phyloP scores from a whole-genome alignment of 2,888 invertebrate genomes.

The Ecdyonurus torrentis region DNA sequence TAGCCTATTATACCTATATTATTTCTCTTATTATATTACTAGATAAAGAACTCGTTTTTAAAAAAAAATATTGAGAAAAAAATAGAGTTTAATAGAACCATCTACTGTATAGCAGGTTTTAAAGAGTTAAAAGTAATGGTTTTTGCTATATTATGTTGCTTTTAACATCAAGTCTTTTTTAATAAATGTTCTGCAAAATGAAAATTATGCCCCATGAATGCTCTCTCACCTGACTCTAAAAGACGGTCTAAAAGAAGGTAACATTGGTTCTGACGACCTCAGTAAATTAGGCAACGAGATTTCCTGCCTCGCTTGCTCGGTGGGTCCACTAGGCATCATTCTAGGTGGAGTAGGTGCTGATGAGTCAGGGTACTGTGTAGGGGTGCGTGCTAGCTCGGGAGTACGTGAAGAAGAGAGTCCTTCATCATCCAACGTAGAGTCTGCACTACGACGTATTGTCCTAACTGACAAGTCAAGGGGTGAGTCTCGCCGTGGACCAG shows the following conservation, averaged over 20 bases:
- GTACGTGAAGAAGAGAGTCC: conserved; percentile 29
- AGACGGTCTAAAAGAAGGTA: neutral
- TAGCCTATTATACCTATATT: no score
- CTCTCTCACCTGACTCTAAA: neutral
- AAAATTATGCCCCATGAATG: no score
- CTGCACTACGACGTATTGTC: conserved; percentile 73
- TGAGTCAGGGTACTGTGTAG: neutral
- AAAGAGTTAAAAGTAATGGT: no score
- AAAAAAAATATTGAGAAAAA: no score
- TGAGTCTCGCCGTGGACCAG: conserved; percentile 45
- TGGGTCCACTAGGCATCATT: neutral
- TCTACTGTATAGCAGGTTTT: no score
- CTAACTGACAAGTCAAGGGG: conserved; percentile 79
- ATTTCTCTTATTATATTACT: no score
- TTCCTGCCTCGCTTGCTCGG: neutral
- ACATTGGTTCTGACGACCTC: neutral
- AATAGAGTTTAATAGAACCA: no score
- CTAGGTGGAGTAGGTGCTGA: conserved; percentile 3
- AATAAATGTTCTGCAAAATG: no score
- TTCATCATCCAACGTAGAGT: conserved; percentile 63
- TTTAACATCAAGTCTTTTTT: no score
- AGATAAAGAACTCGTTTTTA: no score
- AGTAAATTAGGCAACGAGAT: neutral
- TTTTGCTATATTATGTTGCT: no score
- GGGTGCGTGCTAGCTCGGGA: conserved; percentile 24